These are phyloP conservation scores for Thereva nobilitata DNA, from an alignment of 2,888 invertebrate genomes.

Conservation along the genomic window DNA sequence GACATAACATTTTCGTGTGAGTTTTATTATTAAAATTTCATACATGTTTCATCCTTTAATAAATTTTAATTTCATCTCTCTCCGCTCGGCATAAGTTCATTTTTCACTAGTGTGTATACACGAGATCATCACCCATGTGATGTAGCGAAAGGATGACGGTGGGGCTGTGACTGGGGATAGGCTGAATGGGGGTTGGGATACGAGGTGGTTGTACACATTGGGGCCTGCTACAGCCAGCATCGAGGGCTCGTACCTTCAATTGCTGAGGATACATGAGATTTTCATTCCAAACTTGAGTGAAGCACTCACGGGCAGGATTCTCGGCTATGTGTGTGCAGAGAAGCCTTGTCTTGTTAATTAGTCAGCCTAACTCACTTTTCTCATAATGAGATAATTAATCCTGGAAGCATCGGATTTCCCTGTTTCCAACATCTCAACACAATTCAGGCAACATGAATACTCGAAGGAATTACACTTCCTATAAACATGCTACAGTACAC, in stretches of 20 bases:
- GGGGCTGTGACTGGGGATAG: not conserved
- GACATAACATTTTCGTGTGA: conserved; percentile 31
- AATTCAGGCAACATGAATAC: conserved; percentile 30
- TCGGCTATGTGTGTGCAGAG: conserved; percentile 12
- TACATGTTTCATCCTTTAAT: conserved; percentile 43
- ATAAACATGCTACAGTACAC: conserved; percentile 13
- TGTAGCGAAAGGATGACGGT: conserved; percentile 9
- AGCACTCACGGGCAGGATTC: conserved; percentile 1
- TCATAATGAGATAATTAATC: conserved; percentile 59
- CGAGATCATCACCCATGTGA: conserved; percentile 30
- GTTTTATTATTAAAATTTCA: conserved; percentile 43
- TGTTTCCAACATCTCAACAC: conserved; percentile 14
- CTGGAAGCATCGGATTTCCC: conserved; percentile 57
- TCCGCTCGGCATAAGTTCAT: conserved; percentile 30
- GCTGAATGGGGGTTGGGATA: not conserved
- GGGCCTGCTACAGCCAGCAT: conserved; percentile 1
- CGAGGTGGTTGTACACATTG: not conserved
- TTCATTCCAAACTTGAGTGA: conserved; percentile 24
- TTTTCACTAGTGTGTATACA: conserved; percentile 28
- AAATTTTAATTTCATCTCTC: conserved; percentile 42
- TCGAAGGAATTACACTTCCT: conserved; percentile 24
- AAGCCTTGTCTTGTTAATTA: conserved; percentile 39
- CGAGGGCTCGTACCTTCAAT: conserved; percentile 22
- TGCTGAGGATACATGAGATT: conserved; percentile 34
- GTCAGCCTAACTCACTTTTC: conserved; percentile 45